These are phyloP conservation scores for Oceanites oceanicus DNA, from an alignment of 2,113 vertebrate species.

Conservation along the genomic window DNA sequence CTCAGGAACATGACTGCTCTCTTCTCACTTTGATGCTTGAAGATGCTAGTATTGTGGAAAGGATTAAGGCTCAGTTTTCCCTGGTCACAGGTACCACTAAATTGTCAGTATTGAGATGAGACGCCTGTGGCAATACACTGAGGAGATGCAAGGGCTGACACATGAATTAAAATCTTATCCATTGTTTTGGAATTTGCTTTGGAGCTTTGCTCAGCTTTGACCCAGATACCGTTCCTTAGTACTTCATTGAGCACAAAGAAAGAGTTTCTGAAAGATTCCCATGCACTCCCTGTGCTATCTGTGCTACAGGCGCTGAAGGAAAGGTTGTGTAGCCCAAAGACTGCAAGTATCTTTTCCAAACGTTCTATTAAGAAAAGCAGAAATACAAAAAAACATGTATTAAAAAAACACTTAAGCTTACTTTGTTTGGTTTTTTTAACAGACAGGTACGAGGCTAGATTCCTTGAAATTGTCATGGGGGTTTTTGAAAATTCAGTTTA, in stretches of 20 bases:
- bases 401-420: neutral
- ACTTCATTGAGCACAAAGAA: neutral
- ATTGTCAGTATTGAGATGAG: neutral
- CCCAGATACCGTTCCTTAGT: neutral
- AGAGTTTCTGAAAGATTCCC: neutral
- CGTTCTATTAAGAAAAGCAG: neutral
- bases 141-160: neutral
- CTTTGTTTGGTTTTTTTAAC: neutral
- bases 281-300: neutral
- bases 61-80: neutral
- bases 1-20: neutral
- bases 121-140: neutral
- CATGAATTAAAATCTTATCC: neutral
- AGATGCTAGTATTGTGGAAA: neutral
- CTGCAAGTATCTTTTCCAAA: neutral
- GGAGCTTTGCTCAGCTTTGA: neutral
- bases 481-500: neutral
- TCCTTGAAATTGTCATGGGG: neutral
- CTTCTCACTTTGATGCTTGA: neutral
- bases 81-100: neutral
- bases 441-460: neutral
- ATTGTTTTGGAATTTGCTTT: neutral
- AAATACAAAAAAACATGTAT: neutral
- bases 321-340: neutral
- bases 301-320: neutral